A percentile compares a stretch with the other conserved stretches of the same genome.
These are phyloP conservation scores for Triplophysa siluroides DNA, from an alignment of 2,113 vertebrate genomes.

Conservation along the genomic window DNA sequence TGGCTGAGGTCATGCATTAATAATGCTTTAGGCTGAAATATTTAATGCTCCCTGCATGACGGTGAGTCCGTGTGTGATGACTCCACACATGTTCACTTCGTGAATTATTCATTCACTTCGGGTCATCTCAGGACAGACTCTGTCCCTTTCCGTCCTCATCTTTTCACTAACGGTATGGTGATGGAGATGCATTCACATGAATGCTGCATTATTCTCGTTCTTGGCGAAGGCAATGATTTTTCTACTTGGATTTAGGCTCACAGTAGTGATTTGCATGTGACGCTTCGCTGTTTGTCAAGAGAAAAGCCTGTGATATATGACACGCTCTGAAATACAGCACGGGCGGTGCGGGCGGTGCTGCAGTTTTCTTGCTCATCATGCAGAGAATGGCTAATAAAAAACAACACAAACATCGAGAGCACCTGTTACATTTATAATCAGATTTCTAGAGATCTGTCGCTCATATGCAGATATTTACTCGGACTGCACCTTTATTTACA, in stretches of 20 bases:
- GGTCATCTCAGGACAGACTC: constrained; percentile 25
- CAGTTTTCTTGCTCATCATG: too few species aligned
- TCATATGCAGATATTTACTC: too few species aligned
- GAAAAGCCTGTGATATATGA: background rate
- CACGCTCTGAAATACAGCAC: too few species aligned
- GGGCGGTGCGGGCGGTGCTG: too few species aligned
- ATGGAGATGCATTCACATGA: constrained; percentile 17
- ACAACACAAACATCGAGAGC: too few species aligned
- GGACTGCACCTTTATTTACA: too few species aligned
- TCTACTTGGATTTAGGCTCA: background rate
- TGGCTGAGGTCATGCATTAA: background rate
- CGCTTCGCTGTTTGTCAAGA: background rate
- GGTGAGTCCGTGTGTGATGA: constrained; percentile 1
- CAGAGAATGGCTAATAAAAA: too few species aligned
- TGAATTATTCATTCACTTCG: constrained; percentile 7
- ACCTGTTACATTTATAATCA: too few species aligned
- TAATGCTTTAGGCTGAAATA: constrained; percentile 32
- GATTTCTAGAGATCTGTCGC: too few species aligned
- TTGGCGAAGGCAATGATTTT: background rate
- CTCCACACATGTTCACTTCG: constrained; percentile 20
- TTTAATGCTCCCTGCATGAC: constrained; percentile 15
- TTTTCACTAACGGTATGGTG: constrained; percentile 14
- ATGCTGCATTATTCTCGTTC: background rate
- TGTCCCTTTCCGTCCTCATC: constrained; percentile 1
- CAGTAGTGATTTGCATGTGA: background rate